A percentile compares a stretch with the other conserved stretches of the same genome.
phyloP scores from a whole-genome alignment of 2,113 vertebrate genomes.

The Pelecanus crispus region DNA sequence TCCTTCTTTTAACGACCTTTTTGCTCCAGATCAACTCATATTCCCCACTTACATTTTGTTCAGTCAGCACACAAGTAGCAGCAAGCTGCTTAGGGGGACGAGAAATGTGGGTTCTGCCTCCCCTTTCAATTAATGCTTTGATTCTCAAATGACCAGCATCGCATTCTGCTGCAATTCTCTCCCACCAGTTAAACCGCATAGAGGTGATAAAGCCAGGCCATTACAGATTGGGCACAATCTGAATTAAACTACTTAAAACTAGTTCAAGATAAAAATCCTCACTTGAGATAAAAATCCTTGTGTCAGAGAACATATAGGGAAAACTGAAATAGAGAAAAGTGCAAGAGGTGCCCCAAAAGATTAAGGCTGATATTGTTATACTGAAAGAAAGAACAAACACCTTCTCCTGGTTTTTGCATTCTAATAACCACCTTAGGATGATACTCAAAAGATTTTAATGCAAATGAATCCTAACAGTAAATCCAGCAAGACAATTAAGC shows the following conservation, averaged over 20 bases:
- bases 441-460: neutral
- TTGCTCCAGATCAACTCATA: neutral
- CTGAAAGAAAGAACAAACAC: neutral
- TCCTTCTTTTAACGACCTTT: neutral
- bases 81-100: neutral
- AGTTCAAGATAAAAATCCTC: neutral
- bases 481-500: neutral
- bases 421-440: neutral
- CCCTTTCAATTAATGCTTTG: neutral
- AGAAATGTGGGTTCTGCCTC: neutral
- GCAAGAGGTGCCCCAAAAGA: neutral
- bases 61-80: neutral
- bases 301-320: neutral
- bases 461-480: slow-evolving; percentile 4
- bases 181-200: neutral
- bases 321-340: neutral
- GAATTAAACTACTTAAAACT: neutral
- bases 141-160: neutral
- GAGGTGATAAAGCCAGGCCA: neutral
- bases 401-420: neutral
- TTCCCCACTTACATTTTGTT: neutral
- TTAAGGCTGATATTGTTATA: neutral
- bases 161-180: neutral
- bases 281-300: neutral
- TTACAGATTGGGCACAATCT: neutral